These are phyloP conservation scores for Todiramphus chloris DNA, from an alignment of 2,113 vertebrate species.

Conservation along the genomic window DNA sequence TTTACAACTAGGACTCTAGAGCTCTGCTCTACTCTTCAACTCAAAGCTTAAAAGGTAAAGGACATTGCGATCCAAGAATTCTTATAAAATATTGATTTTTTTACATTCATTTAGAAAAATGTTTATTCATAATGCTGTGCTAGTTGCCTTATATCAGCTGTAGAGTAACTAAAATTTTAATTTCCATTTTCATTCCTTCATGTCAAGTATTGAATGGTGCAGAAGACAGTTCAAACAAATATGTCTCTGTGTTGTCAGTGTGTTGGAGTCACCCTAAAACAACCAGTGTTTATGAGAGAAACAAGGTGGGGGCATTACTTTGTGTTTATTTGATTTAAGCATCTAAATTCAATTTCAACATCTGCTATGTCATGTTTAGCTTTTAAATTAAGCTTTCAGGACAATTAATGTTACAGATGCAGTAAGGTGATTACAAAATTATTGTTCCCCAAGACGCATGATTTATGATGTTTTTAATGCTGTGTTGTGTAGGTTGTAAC, in stretches of 20 bases:
- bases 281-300: background rate
- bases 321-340: background rate
- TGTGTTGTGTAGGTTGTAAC: background rate
- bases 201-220: background rate
- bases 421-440: background rate
- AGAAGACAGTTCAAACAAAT: background rate
- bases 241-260: background rate
- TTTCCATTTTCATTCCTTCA: background rate
- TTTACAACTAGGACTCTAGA: background rate
- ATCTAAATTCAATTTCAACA: background rate
- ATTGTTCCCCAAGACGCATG: background rate
- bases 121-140: background rate
- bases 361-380: background rate
- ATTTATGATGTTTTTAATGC: background rate
- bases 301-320: background rate
- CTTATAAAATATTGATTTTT: background rate
- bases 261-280: background rate
- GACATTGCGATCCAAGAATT: background rate
- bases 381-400: conserved; percentile 21
- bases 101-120: background rate
- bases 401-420: background rate
- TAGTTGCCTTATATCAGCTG: background rate
- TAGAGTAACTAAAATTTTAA: background rate
- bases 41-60: background rate
- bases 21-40: background rate